Percentiles rank a stretch among this genome's conserved stretches.
Conservation (phyloP, 2,113 vertebrate species). For the Paratilapia polleni region DNA sequence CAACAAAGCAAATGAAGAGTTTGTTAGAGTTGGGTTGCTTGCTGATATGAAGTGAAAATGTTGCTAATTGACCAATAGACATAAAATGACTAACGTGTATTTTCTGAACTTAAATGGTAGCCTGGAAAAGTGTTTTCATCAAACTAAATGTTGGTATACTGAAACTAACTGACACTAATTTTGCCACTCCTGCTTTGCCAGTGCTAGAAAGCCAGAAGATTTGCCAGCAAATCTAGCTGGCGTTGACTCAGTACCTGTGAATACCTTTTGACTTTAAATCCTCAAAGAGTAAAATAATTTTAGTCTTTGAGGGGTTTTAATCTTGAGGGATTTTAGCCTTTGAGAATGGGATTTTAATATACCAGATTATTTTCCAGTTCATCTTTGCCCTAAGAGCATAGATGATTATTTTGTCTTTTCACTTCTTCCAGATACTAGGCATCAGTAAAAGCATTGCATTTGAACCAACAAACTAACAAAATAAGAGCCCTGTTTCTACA, state of each 20-base stretch:
- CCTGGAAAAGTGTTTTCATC: not conserved
- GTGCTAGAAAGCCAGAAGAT: too few species aligned
- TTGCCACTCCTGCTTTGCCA: not conserved
- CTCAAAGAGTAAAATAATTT: not conserved
- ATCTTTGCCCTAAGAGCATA: not conserved
- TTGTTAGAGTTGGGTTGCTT: not conserved
- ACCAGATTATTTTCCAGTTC: not conserved
- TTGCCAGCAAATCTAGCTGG: not conserved
- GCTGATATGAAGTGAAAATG: not conserved
- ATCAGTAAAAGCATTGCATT: conserved; percentile 33
- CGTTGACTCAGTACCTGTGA: not conserved
- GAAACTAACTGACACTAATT: not conserved
- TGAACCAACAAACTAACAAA: conserved; percentile 30
- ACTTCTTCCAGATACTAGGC: conserved; percentile 2
- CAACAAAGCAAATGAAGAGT: not conserved
- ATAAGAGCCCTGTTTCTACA: conserved; percentile 16
- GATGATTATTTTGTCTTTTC: not conserved
- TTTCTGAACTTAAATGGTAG: not conserved
- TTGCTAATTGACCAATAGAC: not conserved
- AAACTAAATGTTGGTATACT: not conserved
- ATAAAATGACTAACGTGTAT: not conserved
- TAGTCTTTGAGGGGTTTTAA: not conserved
- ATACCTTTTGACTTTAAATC: not conserved
- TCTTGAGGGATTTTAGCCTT: not conserved
- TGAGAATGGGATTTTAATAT: not conserved